Evolutionary conservation across 1,140 invertebrate genomes (phyloP).

Genomic region (Doryteuthis pealeii): DNA sequence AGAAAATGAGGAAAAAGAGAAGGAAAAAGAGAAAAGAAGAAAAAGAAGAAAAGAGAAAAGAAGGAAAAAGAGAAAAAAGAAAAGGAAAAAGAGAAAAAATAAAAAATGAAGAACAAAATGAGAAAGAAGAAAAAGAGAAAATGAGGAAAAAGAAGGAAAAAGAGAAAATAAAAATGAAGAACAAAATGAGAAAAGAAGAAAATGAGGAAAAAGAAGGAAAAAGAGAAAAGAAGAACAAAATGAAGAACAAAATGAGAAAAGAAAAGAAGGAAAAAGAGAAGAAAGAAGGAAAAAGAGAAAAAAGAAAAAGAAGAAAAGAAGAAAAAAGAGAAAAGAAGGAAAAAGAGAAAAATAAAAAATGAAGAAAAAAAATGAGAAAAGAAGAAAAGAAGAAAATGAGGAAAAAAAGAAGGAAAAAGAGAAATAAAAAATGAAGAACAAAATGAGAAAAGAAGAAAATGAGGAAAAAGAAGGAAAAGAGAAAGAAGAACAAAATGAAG

Average conservation of each 20-base stretch:
- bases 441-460: not conserved
- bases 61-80: not conserved
- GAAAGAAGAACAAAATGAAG: too few relatives aligned
- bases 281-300: not conserved
- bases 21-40: not conserved
- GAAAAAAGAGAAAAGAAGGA: not conserved
- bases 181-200: not conserved
- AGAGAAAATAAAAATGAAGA: not conserved
- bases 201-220: not conserved
- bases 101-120: not conserved
- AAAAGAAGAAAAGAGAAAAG: not conserved
- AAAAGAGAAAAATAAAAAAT: not conserved
- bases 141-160: not conserved
- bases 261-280: not conserved
- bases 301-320: not conserved
- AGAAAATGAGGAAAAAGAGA: not conserved
- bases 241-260: not conserved
- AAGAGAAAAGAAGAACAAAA: not conserved
- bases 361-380: not conserved
- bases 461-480: not conserved
- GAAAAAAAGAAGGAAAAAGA: too few relatives aligned
- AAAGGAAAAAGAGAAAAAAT: not conserved
- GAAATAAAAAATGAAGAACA: not conserved
- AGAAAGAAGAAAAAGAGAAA: not conserved
- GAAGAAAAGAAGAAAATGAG: not conserved